Percentiles rank a stretch among this genome's conserved stretches.
phyloP scores from a whole-genome alignment of 2,888 invertebrate species.

The Drosophila borealis region DNA sequence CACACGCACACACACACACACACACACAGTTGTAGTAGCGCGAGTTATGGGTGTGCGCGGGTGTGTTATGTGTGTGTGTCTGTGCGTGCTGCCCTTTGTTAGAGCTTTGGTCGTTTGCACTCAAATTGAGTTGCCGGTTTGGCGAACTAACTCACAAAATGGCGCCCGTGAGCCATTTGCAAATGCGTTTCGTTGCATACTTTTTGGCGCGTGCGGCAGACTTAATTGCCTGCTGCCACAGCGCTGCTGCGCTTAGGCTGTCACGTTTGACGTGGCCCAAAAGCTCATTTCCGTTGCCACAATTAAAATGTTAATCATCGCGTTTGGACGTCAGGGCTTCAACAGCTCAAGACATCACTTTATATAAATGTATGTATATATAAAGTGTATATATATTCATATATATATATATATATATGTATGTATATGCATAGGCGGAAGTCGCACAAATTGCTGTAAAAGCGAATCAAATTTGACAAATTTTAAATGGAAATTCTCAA shows the following conservation, averaged over 20 bases:
- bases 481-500: slow-evolving; percentile 34
- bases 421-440: slow-evolving; percentile 7
- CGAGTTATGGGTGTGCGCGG: slow-evolving; percentile 6
- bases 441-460: slow-evolving; percentile 22
- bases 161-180: slow-evolving; percentile 43
- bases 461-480: slow-evolving; percentile 41
- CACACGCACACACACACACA: slow-evolving; percentile 6
- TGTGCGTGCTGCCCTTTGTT: slow-evolving; percentile 36
- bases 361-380: slow-evolving; percentile 5
- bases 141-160: slow-evolving; percentile 41
- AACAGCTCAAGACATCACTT: slow-evolving; percentile 25
- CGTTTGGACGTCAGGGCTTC: slow-evolving; percentile 11
- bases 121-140: slow-evolving; percentile 56
- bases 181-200: slow-evolving; percentile 45
- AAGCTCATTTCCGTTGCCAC: slow-evolving; percentile 72
- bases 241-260: slow-evolving; percentile 31
- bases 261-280: slow-evolving; percentile 55
- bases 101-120: slow-evolving; percentile 50
- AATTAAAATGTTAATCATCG: slow-evolving; percentile 75
- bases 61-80: slow-evolving; percentile 8
- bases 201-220: slow-evolving; percentile 30
- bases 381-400: not conserved
- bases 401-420: not conserved
- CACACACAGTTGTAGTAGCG: slow-evolving; percentile 4
- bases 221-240: slow-evolving; percentile 51